Evolutionary conservation across 2,113 vertebrate species (phyloP).

Genomic region (Pantherophis guttatus): DNA sequence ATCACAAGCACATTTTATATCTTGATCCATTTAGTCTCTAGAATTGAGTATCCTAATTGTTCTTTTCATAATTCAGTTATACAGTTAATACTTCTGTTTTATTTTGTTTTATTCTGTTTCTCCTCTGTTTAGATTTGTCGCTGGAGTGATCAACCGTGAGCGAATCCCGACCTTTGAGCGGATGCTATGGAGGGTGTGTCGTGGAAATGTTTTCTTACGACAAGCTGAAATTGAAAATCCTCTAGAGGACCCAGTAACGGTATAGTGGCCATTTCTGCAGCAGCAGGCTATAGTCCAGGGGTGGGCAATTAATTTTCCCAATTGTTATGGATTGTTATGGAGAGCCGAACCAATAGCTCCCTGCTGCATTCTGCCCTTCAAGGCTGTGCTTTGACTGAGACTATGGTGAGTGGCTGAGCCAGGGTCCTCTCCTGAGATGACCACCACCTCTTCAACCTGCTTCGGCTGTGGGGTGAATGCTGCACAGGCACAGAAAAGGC

Average conservation of each 20-base stretch:
- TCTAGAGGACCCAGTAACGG: conserved; percentile 90
- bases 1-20: not conserved
- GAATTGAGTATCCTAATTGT: not conserved
- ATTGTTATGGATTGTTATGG: no score
- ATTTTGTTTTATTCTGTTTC: conserved; percentile 1
- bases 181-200: conserved; percentile 97
- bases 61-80: not conserved
- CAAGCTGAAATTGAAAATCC: conserved; percentile 95
- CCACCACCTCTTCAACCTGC: not conserved
- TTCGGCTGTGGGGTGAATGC: not conserved
- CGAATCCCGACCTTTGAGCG: conserved; percentile 95
- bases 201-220: conserved; percentile 94
- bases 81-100: not conserved
- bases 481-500: not conserved
- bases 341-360: no score
- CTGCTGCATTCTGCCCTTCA: no score
- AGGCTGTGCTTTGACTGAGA: no score
- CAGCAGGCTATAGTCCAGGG: not conserved
- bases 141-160: conserved; percentile 93
- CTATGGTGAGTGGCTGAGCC: no score
- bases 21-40: not conserved
- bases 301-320: not conserved
- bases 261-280: conserved; percentile 49
- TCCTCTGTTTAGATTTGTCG: conserved; percentile 82
- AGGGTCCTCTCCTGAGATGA: no score